These are phyloP conservation scores for Dolichomitus sp. DNA, from an alignment of 2,888 invertebrate species.

Conservation along the genomic window DNA sequence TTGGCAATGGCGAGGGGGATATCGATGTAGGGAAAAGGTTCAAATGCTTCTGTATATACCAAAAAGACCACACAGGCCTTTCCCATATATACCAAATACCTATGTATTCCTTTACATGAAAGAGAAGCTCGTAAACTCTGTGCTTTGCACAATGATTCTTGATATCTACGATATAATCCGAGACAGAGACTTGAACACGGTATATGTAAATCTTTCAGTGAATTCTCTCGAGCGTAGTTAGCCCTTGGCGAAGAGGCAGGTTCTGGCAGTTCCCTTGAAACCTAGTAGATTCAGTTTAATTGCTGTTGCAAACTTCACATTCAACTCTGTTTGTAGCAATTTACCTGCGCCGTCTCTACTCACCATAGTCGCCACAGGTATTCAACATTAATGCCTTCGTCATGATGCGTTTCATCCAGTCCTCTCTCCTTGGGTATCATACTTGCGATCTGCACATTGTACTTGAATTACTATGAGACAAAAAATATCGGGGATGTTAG, in stretches of 20 bases:
- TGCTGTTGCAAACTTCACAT: conserved; percentile 67
- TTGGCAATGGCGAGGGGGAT: conserved; percentile 61
- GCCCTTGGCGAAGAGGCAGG: conserved; percentile 49
- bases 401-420: conserved; percentile 57
- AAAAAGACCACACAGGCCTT: conserved; percentile 35
- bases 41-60: conserved; percentile 21
- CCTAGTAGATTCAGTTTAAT: conserved; percentile 69
- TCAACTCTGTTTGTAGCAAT: conserved; percentile 61
- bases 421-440: conserved; percentile 10
- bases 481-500: too few species aligned
- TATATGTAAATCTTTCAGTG: conserved; percentile 49
- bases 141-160: conserved; percentile 43
- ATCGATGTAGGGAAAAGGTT: conserved; percentile 47
- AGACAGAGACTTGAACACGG: conserved; percentile 20
- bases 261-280: conserved; percentile 67
- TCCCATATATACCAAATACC: background rate
- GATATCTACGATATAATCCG: conserved; percentile 50
- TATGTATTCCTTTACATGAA: conserved; percentile 25
- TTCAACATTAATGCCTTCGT: conserved; percentile 60
- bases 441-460: too few species aligned
- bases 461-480: too few species aligned
- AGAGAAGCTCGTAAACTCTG: conserved; percentile 42
- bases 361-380: conserved; percentile 48
- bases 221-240: conserved; percentile 59
- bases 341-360: conserved; percentile 56